phyloP scores from a whole-genome alignment of 2,113 vertebrate genomes.

The Albula goreensis region DNA sequence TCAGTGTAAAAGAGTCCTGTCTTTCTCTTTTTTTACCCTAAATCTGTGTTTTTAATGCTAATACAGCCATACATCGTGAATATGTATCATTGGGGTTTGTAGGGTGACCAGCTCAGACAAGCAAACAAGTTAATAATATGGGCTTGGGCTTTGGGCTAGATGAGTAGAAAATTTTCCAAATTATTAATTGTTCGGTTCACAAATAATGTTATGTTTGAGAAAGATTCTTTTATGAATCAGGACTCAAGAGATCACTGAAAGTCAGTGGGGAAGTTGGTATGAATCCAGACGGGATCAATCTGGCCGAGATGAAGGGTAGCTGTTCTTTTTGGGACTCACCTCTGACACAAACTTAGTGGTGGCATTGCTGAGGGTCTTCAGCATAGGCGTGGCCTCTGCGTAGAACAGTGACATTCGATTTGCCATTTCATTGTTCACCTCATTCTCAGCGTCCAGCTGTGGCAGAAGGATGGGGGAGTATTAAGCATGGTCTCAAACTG shows the following conservation, averaged over 20 bases:
- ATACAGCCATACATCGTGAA: too few species aligned
- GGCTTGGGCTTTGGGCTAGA: too few species aligned
- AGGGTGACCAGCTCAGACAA: too few species aligned
- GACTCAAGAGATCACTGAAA: background rate
- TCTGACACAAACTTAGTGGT: constrained; percentile 91
- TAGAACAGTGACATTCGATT: constrained; percentile 92
- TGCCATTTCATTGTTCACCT: constrained; percentile 92
- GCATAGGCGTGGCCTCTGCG: constrained; percentile 88
- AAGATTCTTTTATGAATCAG: background rate
- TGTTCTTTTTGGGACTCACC: constrained; percentile 59
- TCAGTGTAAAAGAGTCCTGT: too few species aligned
- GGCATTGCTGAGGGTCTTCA: constrained; percentile 89
- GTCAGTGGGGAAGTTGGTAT: background rate
- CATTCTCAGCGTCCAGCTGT: constrained; percentile 84
- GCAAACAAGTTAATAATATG: too few species aligned
- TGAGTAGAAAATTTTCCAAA: too few species aligned
- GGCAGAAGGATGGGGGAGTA: background rate
- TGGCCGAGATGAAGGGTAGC: background rate
- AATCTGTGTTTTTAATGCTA: too few species aligned
- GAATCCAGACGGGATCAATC: too few species aligned
- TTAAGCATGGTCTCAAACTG: background rate
- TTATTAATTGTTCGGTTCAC: too few species aligned
- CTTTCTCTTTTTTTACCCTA: too few species aligned
- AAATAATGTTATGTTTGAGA: too few species aligned
- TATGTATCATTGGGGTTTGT: too few species aligned